Percentiles rank a stretch among this genome's conserved stretches.
phyloP scores from a whole-genome alignment of 2,113 vertebrate genomes.

The Chaenogobius annularis region DNA sequence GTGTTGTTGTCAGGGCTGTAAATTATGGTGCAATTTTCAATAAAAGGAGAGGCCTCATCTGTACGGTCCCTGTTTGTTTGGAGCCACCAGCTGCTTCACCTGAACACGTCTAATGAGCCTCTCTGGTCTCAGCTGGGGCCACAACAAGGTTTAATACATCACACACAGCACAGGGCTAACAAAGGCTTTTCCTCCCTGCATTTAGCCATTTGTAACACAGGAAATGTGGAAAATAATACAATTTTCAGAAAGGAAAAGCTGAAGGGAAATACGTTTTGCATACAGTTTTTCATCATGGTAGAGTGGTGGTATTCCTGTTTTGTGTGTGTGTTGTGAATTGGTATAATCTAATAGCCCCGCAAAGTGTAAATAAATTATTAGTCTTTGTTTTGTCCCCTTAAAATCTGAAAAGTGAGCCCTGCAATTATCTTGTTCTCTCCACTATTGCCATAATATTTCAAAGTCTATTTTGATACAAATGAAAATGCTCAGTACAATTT shows the following conservation, averaged over 20 bases:
- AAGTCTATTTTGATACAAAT: no score
- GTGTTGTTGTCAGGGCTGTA: neutral
- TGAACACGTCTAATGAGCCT: constrained; percentile 1
- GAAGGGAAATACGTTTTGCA: neutral
- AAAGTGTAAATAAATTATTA: no score
- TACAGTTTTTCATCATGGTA: neutral
- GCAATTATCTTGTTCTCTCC: no score
- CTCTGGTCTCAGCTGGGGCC: constrained; percentile 6
- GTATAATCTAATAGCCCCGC: no score
- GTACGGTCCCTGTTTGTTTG: constrained; percentile 4
- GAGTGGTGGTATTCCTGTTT: neutral
- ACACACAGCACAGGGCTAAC: neutral
- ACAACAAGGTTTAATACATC: constrained; percentile 2
- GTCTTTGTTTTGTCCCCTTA: no score
- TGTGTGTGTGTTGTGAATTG: no score
- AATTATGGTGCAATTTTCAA: constrained; percentile 5
- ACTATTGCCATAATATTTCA: no score
- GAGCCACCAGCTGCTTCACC: constrained; percentile 10
- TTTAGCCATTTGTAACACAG: neutral
- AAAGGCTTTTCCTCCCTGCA: neutral
- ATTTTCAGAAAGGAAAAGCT: constrained; percentile 10
- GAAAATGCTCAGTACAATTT: no score
- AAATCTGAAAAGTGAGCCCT: no score
- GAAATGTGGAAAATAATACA: neutral
- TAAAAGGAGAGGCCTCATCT: constrained; percentile 1